A percentile compares a stretch with the other conserved stretches of the same genome.
Evolutionary conservation across 2,797 vertebrate species (phyloP).

Genomic region (Tolypeutes matacus): DNA sequence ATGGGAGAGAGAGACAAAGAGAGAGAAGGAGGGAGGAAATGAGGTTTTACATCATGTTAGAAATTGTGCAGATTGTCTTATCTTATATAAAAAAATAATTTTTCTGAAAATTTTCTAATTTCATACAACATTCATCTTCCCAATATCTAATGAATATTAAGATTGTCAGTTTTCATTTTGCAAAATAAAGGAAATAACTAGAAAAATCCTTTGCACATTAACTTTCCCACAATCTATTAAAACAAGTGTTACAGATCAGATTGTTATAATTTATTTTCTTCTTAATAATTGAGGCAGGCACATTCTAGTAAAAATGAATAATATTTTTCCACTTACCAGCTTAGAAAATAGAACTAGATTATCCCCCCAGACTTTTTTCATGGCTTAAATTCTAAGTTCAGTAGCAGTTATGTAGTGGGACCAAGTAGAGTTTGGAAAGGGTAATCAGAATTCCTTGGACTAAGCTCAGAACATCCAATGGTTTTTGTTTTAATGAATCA

Average conservation of each 20-base stretch:
- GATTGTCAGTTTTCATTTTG: background rate
- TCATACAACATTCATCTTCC: too few species aligned
- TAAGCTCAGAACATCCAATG: background rate
- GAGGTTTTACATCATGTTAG: background rate
- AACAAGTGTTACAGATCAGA: background rate
- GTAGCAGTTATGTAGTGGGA: background rate
- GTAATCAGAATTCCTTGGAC: background rate
- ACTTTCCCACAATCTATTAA: background rate
- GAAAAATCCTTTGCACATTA: background rate
- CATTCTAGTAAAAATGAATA: background rate
- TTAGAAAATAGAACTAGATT: background rate
- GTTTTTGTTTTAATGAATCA: background rate
- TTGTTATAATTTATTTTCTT: background rate
- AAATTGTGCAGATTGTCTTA: too few species aligned
- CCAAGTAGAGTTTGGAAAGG: background rate
- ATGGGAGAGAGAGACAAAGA: background rate
- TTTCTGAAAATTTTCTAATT: too few species aligned
- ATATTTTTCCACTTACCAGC: background rate
- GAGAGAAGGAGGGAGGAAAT: background rate
- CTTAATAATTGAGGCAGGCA: background rate
- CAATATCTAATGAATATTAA: background rate
- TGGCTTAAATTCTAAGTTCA: background rate
- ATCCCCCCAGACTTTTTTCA: background rate
- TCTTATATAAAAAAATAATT: too few species aligned
- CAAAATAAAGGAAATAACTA: background rate